A percentile compares a stretch with the other conserved stretches of the same genome.
phyloP scores from a whole-genome alignment of 2,113 vertebrate genomes.

The Phyllostomus discolor region DNA sequence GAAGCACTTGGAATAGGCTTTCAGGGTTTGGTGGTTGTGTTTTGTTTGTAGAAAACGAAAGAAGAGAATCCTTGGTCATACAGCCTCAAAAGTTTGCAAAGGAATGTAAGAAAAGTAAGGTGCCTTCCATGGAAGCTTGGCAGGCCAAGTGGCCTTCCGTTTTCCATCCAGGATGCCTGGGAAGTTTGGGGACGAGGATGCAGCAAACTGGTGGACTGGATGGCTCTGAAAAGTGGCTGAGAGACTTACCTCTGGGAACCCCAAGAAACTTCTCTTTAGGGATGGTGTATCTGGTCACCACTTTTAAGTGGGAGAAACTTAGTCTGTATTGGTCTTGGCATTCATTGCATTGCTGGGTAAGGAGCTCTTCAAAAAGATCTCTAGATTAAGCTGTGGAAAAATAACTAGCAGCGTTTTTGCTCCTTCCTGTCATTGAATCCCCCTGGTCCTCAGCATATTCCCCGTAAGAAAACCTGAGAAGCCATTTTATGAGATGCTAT shows the following conservation, averaged over 20 bases:
- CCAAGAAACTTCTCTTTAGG: background rate
- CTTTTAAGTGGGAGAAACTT: constrained; percentile 41
- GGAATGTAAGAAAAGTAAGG: background rate
- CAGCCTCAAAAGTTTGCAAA: background rate
- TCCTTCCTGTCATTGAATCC: constrained; percentile 2
- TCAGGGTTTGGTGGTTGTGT: constrained; percentile 8
- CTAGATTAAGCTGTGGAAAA: constrained; percentile 54
- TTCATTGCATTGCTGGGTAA: constrained; percentile 36
- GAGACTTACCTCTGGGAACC: background rate
- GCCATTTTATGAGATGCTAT: constrained; percentile 59
- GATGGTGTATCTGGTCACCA: constrained; percentile 28
- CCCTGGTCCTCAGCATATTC: background rate
- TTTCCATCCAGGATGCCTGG: background rate
- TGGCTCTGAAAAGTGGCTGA: background rate
- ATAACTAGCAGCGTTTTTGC: constrained; percentile 49
- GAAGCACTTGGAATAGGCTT: background rate
- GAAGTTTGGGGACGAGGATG: background rate
- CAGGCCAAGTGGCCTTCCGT: background rate
- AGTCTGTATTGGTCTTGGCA: constrained; percentile 38
- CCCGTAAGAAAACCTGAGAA: constrained; percentile 27
- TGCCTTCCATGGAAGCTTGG: background rate
- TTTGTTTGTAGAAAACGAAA: background rate
- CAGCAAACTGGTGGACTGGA: background rate
- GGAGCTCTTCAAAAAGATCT: constrained; percentile 63
- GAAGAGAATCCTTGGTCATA: background rate